Evolutionary conservation across 2,113 vertebrate species (phyloP).

Genomic region (Salvelinus alpinus): DNA sequence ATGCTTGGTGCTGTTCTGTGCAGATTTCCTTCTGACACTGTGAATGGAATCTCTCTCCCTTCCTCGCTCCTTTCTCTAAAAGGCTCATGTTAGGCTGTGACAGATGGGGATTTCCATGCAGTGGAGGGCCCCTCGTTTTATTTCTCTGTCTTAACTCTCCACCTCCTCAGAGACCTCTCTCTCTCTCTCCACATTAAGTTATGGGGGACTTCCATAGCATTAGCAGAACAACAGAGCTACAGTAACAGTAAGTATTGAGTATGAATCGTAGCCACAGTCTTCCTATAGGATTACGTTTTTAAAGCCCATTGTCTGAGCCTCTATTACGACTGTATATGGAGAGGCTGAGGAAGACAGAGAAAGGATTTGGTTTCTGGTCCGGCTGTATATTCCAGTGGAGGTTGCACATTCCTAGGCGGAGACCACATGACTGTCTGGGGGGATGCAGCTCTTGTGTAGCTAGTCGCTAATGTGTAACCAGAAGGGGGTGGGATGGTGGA

Average conservation of each 20-base stretch:
- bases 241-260: not conserved
- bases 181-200: not conserved
- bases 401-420: slow-evolving; percentile 66
- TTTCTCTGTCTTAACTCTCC: not conserved
- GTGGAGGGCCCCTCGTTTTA: not conserved
- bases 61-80: not conserved
- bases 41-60: not conserved
- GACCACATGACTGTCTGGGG: slow-evolving; percentile 56
- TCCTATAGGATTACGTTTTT: slow-evolving; percentile 20
- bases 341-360: slow-evolving; percentile 5
- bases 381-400: slow-evolving; percentile 64
- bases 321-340: not conserved
- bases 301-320: slow-evolving; percentile 24
- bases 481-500: slow-evolving; percentile 12
- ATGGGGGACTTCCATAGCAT: slow-evolving; percentile 7
- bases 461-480: slow-evolving; percentile 33
- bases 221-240: slow-evolving; percentile 5
- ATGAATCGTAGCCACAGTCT: slow-evolving; percentile 22
- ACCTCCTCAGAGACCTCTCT: slow-evolving; percentile 1
- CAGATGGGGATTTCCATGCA: not conserved
- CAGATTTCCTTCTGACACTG: not conserved
- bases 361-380: slow-evolving; percentile 51
- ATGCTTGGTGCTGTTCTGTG: not conserved
- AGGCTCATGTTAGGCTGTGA: not conserved
- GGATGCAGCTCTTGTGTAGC: slow-evolving; percentile 49